Evolutionary conservation across 2,113 vertebrate species (phyloP).

Genomic region (Myiozetetes cayanensis): DNA sequence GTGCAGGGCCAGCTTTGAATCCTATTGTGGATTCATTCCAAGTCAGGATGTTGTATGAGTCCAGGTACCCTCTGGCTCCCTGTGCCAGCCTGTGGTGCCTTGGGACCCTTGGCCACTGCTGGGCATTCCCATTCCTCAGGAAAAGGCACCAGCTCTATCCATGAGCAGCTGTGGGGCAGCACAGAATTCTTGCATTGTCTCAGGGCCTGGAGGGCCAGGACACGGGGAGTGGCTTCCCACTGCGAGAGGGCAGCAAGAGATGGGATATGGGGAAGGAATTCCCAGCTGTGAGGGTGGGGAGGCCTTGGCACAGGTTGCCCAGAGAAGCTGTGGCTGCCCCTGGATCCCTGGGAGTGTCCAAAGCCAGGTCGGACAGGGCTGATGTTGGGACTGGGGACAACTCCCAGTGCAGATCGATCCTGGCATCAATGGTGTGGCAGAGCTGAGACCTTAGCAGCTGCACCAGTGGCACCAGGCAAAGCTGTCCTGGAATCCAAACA

Average conservation of each 20-base stretch:
- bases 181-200: not conserved
- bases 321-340: not conserved
- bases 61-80: not conserved
- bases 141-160: not conserved
- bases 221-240: not conserved
- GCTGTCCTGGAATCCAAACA: fast-evolving
- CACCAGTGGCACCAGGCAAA: fast-evolving
- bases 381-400: not conserved
- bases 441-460: not conserved
- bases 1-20: not conserved
- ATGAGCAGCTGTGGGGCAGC: not conserved
- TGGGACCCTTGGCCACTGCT: not conserved
- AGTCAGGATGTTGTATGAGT: not conserved
- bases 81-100: not conserved
- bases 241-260: not conserved
- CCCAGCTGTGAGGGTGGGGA: fast-evolving
- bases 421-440: not conserved
- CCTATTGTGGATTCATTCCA: not conserved
- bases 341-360: not conserved
- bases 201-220: not conserved
- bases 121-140: not conserved
- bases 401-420: fast-evolving
- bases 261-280: not conserved
- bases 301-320: not conserved
- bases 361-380: not conserved